Base-by-base conservation (phyloP, 2,888 invertebrate species). In the Apantesis nais region DNA sequence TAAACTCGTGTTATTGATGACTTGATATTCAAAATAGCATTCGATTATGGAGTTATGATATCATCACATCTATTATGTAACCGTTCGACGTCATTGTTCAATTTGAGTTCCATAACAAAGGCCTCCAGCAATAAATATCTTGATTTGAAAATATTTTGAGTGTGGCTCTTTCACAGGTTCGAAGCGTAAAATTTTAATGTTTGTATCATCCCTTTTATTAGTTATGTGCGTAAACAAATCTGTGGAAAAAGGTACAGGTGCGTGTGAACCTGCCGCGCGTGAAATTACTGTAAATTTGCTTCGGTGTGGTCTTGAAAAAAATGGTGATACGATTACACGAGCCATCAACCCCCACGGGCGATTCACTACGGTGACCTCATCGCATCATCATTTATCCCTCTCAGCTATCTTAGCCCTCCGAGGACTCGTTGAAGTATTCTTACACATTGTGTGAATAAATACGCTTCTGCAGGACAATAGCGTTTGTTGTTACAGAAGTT, bases 281-380 rank as follows among this genome's bases (percentile, higher is more conserved):
- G 95, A 95, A 95, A 94, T 95, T 89, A 89, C 87, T 89, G 91
- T 92, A 90, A 91, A 92, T 92, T 92, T 90, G 89, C 90, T 89
- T 87, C 93, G 93, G 95, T 95, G 95, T 95, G 95, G 94, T 94
- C 94, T 89, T 82, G 82, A 87, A 85, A 90, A 91, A 92, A 92
- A 90, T 79, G 72, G 83, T 88, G 87, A 89, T 86, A 89, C 90
- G 89, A 92, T 93, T 91, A 92, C 92, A 92, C 90, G 89, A 91
- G 86, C 88, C 89, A 91, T 92, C 93, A 91, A 93, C 94, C 94
- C 93, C 87, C 85, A 86, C 82, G 84, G 83, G 73, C 82, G 88
- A 94, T 94, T 94, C 89, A 92, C 86, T 87, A 92, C 90, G 94
- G 90, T 82, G 83, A 88, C 89, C 90, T 88, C 88, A 82, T 81